Evolutionary conservation across 1,140 invertebrate genomes (phyloP), one percentile per base, ranked within the genome.

Genomic region (Neodiprion virginianus): DNA sequence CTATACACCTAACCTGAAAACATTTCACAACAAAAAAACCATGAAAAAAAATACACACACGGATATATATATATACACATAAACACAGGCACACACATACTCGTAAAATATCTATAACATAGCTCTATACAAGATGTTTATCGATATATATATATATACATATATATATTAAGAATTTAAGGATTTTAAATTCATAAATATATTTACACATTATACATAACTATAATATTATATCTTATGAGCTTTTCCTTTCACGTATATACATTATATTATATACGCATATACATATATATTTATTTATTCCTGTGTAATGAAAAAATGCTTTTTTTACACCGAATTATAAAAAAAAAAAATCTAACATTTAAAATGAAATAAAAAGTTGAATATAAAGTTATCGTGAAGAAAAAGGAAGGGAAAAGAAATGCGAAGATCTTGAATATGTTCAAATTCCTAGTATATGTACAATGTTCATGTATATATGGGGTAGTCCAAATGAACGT

Each of bases 1-100:
- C 53, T 61, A 61, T 61, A 61, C 28, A 40, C 53, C 53, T 61
- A 61, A 76, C 67, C 74, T 76, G 72, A 73, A 77, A 5, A 72
- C 67, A 76, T 69, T 61, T 76, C 10, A 72, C 53, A 72, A 72
- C 8, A 66, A 71, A 71, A n/a, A 66, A 69, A 67, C 69, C 73
- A 40, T 71, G 74, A 49, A 74, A 76, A 76, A 76, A 75, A 50
- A 76, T 72, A 76, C 73, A 71, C 48, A 68, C 66, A 70, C 61
- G 40, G 70, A 72, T 79, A 74, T 48, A 73, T 74, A 71, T 78
- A 80, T 73, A 76, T 74, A 72, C 71, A 76, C 74, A 79, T 78
- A 74, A 73, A 75, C 28, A 75, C 76, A 73, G 74, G 79, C 79
- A 79, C 77, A 76, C 80, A 77, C 72, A 75, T 75, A 74, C 73